A percentile compares a stretch with the other conserved stretches of the same genome.
Evolutionary conservation across 2,888 invertebrate species (phyloP).

Genomic region (Cheilosia variabilis): DNA sequence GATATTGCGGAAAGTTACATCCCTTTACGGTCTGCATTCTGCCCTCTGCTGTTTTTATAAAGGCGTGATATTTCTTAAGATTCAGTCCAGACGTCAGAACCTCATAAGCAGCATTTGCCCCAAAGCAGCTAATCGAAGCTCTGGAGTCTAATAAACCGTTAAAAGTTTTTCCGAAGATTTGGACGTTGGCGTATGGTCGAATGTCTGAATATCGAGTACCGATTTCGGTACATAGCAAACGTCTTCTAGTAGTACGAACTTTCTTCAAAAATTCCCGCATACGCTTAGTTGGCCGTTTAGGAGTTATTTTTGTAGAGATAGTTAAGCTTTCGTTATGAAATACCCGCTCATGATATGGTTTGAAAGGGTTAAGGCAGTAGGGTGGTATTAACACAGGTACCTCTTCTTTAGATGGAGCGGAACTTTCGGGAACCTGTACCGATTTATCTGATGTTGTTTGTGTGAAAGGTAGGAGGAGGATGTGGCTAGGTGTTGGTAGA

Average conservation of each 20-base stretch:
- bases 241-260: conserved; percentile 17
- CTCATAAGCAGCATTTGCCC: conserved; percentile 39
- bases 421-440: not conserved
- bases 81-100: conserved; percentile 12
- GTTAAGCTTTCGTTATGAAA: not conserved
- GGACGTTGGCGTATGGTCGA: conserved; percentile 3
- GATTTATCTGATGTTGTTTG: not conserved
- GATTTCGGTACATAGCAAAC: conserved; percentile 2
- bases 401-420: not conserved
- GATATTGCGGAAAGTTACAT: not conserved
- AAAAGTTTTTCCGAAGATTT: conserved; percentile 38
- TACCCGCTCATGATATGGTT: not conserved
- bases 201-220: conserved; percentile 20
- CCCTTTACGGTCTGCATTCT: not conserved
- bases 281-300: conserved; percentile 12
- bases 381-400: not conserved
- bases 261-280: conserved; percentile 5
- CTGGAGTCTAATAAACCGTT: conserved; percentile 57
- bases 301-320: not conserved
- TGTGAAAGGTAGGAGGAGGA: not conserved
- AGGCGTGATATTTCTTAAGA: not conserved
- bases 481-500: not conserved
- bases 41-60: not conserved
- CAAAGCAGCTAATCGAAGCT: conserved; percentile 49
- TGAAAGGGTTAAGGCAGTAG: not conserved